These are phyloP conservation scores for Agonopterix alstromeriana DNA, from an alignment of 2,888 invertebrate genomes.

Conservation along the genomic window DNA sequence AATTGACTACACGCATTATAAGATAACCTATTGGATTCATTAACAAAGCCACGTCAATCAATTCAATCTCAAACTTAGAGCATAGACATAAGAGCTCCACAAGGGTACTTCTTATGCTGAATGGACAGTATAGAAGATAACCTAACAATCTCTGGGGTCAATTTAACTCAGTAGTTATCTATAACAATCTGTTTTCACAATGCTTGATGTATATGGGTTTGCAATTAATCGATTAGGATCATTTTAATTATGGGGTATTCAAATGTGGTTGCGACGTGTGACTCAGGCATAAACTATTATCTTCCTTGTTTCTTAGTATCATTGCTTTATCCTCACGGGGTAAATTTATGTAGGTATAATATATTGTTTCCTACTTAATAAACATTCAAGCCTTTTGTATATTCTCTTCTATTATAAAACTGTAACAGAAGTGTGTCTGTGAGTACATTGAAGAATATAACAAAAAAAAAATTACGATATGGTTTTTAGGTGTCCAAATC, in stretches of 20 bases:
- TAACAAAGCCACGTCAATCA: not conserved
- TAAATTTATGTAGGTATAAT: no score
- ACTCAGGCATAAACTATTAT: no score
- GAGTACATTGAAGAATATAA: no score
- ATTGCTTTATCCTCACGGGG: no score
- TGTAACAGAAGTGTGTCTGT: no score
- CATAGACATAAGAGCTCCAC: no score
- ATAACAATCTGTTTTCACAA: slow-evolving; percentile 9
- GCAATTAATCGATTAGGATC: slow-evolving; percentile 43
- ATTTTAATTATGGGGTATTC: slow-evolving; percentile 21
- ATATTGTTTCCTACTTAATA: no score
- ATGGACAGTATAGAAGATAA: slow-evolving; percentile 17
- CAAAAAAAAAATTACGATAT: no score
- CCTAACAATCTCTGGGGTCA: slow-evolving; percentile 1
- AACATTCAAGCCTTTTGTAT: no score
- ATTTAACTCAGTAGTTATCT: slow-evolving; percentile 7
- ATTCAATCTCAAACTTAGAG: not conserved
- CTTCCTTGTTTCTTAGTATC: no score
- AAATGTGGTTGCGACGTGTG: slow-evolving; percentile 1
- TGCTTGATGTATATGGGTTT: slow-evolving; percentile 15
- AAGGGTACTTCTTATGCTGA: slow-evolving; percentile 17
- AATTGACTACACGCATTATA: slow-evolving; percentile 33
- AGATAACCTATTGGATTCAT: slow-evolving; percentile 8
- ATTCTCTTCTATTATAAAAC: no score
- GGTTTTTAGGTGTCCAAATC: no score